A percentile compares a stretch with the other conserved stretches of the same genome.
phyloP scores from a whole-genome alignment of 2,797 vertebrate genomes.

The Telmatherina bonti region DNA sequence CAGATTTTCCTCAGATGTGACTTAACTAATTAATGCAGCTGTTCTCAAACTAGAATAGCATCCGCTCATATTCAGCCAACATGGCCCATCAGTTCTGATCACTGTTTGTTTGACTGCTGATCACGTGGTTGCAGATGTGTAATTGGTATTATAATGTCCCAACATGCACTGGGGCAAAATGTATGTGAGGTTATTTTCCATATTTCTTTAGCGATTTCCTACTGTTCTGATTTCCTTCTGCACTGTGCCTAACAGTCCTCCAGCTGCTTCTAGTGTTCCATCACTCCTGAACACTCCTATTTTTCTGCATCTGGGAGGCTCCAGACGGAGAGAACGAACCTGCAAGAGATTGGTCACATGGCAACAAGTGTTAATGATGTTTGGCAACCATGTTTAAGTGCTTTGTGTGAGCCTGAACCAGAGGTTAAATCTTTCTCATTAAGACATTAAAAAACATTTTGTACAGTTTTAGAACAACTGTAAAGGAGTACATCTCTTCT shows the following conservation, averaged over 20 bases:
- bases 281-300: neutral
- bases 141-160: neutral
- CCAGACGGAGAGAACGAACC: slow-evolving; percentile 1
- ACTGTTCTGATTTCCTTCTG: neutral
- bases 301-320: neutral
- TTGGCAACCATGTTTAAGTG: neutral
- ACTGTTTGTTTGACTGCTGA: neutral
- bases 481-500: neutral
- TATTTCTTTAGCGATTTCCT: neutral
- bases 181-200: neutral
- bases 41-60: neutral
- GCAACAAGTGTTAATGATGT: neutral
- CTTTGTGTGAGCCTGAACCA: neutral
- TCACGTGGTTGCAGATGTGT: neutral
- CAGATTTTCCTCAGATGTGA: neutral
- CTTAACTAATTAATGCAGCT: too few species aligned
- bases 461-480: neutral
- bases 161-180: neutral
- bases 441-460: neutral
- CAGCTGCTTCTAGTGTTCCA: neutral
- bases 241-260: too few species aligned
- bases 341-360: slow-evolving; percentile 4
- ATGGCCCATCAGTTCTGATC: neutral
- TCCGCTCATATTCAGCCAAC: neutral
- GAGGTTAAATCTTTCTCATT: neutral